A percentile compares a stretch with the other conserved stretches of the same genome.
phyloP scores from a whole-genome alignment of 2,113 vertebrate species.

The Erpornis zantholeuca region DNA sequence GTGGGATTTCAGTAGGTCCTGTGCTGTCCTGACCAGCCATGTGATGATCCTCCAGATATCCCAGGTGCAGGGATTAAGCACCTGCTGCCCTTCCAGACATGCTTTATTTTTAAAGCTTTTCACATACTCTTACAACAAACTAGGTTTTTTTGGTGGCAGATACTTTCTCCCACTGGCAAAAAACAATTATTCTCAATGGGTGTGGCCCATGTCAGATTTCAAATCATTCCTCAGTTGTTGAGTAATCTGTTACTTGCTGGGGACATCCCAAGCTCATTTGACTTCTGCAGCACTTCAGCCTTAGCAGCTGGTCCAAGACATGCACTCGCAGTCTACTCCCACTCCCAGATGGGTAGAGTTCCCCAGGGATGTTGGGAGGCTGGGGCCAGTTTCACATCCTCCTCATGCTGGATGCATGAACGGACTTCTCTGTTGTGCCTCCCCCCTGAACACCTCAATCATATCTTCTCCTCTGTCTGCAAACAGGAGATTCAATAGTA shows the following conservation, averaged over 20 bases:
- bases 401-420: not conserved
- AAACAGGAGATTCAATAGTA: conserved; percentile 59
- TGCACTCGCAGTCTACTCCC: not conserved
- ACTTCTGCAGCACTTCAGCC: not conserved
- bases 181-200: not conserved
- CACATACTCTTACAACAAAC: not conserved
- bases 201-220: not conserved
- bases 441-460: not conserved
- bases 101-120: not conserved
- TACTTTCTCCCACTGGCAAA: not conserved
- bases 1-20: not conserved
- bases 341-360: not conserved
- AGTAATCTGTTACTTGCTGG: not conserved
- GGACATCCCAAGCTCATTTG: not conserved
- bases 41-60: not conserved
- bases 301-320: not conserved
- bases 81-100: not conserved
- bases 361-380: not conserved
- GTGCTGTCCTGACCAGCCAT: not conserved
- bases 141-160: not conserved
- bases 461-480: conserved; percentile 16
- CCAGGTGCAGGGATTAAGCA: not conserved
- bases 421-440: not conserved
- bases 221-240: not conserved
- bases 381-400: not conserved